Base-by-base conservation (phyloP, 2,797 vertebrate genomes). In the Yasuhikotakia modesta region DNA sequence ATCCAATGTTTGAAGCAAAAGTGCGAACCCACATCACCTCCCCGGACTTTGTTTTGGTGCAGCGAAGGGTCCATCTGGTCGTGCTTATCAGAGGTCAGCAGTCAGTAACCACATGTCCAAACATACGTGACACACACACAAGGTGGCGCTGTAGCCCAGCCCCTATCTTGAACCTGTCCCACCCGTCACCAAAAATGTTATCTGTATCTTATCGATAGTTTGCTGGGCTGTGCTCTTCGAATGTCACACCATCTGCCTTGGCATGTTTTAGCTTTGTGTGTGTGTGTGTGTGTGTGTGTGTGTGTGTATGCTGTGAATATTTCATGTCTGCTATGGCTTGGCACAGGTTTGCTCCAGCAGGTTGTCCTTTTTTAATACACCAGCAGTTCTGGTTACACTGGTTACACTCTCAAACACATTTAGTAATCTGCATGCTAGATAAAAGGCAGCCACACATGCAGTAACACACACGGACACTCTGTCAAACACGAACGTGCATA, bases 81-180 rank as follows among this genome's bases (percentile, higher is more conserved):
- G 0, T 61, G 58, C n/a, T 30, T 32, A 32, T 61, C 58, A 61
- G 58, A 61, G 58, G 58, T 61, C 58, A 61, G 17, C 58, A n/a
- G n/a, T 61, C 27, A 32, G 14, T 61, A 61, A 61, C 27, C 58
- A 61, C 58, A 32, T 32, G 58, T 17, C 58, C 16, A 12, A 17
- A 32, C 58, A 61, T 32, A 61, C 19, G 60, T 1, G 30, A 35
- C 17, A 30, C 61, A 63, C 79, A n/a, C 92, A 91, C 90, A 85
- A 88, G 90, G 91, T 88, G 92, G 91, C 85, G 87, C 91, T 90
- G 83, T 88, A 77, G 79, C n/a, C n/a, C n/a, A n/a, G n/a, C n/a
- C n/a, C n/a, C n/a, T n/a, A n/a, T n/a, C n/a, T n/a, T n/a, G n/a
- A n/a, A n/a, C n/a, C n/a, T 79, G 63, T 68, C n/a, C n/a, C n/a